These are phyloP conservation scores for Danionella cerebrum DNA, from an alignment of 2,113 vertebrate genomes.

Conservation along the genomic window DNA sequence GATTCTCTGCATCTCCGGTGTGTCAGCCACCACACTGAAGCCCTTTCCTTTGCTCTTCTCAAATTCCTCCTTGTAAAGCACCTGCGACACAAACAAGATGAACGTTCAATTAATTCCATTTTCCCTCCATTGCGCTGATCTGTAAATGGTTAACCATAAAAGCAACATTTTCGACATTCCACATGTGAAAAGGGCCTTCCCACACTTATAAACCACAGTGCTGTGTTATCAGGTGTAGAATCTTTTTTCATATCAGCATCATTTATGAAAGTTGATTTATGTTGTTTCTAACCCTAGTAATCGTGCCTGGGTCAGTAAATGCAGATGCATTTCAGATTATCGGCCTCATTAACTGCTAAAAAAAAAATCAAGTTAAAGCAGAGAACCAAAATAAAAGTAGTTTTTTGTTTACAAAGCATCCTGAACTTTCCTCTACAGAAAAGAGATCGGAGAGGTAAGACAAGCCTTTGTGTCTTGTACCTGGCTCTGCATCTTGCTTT, in stretches of 20 bases:
- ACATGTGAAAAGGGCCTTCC: not conserved
- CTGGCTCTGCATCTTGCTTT: constrained; percentile 94
- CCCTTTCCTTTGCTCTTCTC: constrained; percentile 95
- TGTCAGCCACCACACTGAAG: constrained; percentile 88
- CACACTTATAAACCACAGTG: not conserved
- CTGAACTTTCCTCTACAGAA: not conserved
- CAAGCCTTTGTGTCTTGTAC: constrained; percentile 50
- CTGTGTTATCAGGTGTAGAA: no score
- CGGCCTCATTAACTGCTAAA: no score
- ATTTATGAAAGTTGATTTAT: no score
- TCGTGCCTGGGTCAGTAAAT: not conserved
- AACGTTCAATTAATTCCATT: no score
- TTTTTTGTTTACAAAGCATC: not conserved
- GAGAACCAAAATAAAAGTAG: no score
- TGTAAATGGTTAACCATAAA: not conserved
- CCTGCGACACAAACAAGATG: constrained; percentile 63
- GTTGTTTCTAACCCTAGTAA: no score
- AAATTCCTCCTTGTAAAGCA: constrained; percentile 94
- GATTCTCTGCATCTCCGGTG: constrained; percentile 89
- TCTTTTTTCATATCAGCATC: no score
- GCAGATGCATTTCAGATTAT: not conserved
- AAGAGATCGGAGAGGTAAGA: not conserved
- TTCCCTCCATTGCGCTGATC: no score
- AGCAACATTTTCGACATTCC: not conserved
- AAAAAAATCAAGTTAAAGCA: no score